These are phyloP conservation scores for Tribolium freemani DNA, from an alignment of 2,888 invertebrate species.

Conservation along the genomic window DNA sequence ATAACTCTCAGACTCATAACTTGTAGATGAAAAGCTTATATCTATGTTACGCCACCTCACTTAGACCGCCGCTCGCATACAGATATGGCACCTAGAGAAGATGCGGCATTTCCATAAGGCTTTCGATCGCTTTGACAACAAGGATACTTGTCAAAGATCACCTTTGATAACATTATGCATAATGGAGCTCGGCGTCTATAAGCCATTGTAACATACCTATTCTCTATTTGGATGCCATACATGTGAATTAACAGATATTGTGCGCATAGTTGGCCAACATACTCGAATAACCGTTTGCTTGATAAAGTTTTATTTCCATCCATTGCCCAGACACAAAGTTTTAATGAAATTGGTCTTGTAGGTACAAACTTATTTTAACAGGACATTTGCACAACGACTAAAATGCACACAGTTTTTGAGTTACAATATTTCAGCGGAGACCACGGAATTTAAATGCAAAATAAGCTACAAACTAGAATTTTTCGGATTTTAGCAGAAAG, in stretches of 20 bases:
- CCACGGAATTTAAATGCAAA: neutral
- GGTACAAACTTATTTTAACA: conserved; percentile 7
- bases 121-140: conserved; percentile 24
- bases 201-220: neutral
- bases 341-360: conserved; percentile 6
- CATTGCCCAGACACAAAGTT: conserved; percentile 1
- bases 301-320: conserved; percentile 5
- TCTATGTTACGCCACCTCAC: conserved; percentile 10
- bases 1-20: conserved; percentile 21
- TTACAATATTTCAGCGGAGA: neutral
- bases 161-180: conserved; percentile 27
- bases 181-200: conserved; percentile 13
- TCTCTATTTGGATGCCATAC: conserved; percentile 5
- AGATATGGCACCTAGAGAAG: conserved; percentile 7
- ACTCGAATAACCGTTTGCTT: conserved; percentile 1
- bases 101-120: conserved; percentile 10
- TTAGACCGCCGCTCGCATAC: conserved; percentile 9
- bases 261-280: conserved; percentile 8
- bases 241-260: conserved; percentile 13
- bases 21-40: conserved; percentile 19
- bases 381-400: neutral
- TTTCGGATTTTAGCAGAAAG: no score
- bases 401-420: neutral
- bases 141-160: conserved; percentile 31
- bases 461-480: no score